These are phyloP conservation scores for Daktulosphaira vitifoliae DNA, from an alignment of 1,140 invertebrate genomes.

Conservation along the genomic window DNA sequence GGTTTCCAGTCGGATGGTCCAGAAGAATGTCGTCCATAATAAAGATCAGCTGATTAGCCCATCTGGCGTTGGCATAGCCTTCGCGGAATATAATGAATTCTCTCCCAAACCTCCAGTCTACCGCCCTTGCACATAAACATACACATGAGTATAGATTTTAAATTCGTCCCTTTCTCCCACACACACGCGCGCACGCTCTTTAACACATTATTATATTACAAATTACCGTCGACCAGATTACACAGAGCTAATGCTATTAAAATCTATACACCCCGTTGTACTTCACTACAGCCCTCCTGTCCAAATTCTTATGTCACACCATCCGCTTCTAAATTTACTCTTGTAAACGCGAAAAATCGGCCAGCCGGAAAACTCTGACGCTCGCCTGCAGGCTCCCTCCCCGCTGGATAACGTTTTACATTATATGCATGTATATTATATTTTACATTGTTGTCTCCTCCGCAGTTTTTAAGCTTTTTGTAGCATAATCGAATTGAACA, in stretches of 20 bases:
- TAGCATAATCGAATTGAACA: too few species aligned
- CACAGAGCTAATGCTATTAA: slow-evolving; percentile 10
- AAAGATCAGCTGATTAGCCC: slow-evolving; percentile 46
- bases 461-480: too few species aligned
- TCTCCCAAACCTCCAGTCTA: background rate
- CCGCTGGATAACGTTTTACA: too few species aligned
- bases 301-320: background rate
- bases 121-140: background rate
- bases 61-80: slow-evolving; percentile 42
- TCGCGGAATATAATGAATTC: slow-evolving; percentile 18
- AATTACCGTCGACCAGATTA: slow-evolving; percentile 23
- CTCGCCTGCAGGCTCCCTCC: background rate
- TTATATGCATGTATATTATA: too few species aligned
- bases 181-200: slow-evolving; percentile 14
- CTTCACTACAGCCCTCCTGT: slow-evolving; percentile 24
- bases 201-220: slow-evolving; percentile 10
- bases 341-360: slow-evolving; percentile 6
- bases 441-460: too few species aligned
- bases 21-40: slow-evolving; percentile 46
- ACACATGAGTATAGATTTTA: background rate
- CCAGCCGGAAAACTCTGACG: slow-evolving; percentile 25
- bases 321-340: slow-evolving; percentile 35
- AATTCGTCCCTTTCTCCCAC: slow-evolving; percentile 24
- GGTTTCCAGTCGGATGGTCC: slow-evolving; percentile 49
- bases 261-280: slow-evolving; percentile 11